These are phyloP conservation scores for Heterotis niloticus DNA, from an alignment of 2,113 vertebrate genomes.

Conservation along the genomic window DNA sequence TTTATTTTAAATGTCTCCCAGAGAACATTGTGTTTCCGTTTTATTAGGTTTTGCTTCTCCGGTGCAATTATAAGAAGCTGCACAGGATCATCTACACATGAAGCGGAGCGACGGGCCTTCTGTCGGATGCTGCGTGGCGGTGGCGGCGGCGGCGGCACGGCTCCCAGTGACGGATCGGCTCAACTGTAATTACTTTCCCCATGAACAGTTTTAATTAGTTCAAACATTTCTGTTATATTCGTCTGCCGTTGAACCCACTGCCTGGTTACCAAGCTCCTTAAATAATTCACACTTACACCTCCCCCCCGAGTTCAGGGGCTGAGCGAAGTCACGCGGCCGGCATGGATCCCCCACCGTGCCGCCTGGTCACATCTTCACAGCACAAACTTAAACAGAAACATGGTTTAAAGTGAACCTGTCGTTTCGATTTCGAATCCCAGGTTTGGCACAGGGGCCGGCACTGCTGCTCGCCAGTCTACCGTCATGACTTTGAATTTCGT, in stretches of 20 bases:
- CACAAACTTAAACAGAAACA: no score
- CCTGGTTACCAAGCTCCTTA: conserved; percentile 18
- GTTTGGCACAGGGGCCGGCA: background rate
- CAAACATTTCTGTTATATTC: conserved; percentile 22
- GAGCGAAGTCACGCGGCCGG: background rate
- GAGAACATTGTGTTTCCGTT: background rate
- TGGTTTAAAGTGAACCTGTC: no score
- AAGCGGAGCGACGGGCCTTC: background rate
- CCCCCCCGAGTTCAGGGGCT: background rate
- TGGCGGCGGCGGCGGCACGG: background rate
- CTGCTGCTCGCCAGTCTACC: background rate
- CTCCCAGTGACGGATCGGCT: conserved; percentile 20
- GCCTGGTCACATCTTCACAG: background rate
- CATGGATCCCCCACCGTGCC: background rate
- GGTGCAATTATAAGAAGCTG: background rate
- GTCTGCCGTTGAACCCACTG: background rate
- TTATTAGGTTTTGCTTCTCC: background rate
- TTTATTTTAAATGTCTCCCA: background rate
- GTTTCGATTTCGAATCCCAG: no score
- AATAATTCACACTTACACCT: conserved; percentile 28
- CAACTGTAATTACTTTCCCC: conserved; percentile 31
- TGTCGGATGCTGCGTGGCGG: background rate
- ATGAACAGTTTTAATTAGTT: conserved; percentile 35
- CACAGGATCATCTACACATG: background rate
- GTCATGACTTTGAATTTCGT: no score